Evolutionary conservation across 2,797 vertebrate species (phyloP).

Genomic region (Scolopax bukidnonensis): DNA sequence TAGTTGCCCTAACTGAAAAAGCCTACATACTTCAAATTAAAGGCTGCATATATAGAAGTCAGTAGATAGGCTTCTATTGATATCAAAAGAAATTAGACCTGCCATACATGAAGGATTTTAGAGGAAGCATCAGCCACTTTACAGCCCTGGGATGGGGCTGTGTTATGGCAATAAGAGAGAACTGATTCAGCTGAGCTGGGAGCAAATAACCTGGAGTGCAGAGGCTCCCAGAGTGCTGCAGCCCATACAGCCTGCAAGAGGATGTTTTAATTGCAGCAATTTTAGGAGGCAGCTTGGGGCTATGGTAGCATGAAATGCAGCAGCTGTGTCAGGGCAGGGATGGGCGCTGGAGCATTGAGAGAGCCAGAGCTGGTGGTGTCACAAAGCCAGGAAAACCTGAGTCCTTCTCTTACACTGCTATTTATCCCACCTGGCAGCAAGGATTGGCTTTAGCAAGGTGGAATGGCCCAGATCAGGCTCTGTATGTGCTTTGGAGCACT

Average conservation of each 20-base stretch:
- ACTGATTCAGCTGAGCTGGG: background rate
- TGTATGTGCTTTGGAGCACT: fast-evolving
- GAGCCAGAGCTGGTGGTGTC: background rate
- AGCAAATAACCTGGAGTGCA: background rate
- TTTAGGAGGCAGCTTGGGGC: background rate
- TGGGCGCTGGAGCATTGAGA: background rate
- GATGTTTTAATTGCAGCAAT: background rate
- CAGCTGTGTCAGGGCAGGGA: background rate
- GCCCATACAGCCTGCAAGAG: background rate
- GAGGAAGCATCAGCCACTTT: background rate
- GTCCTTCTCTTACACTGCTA: background rate
- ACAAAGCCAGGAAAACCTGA: background rate
- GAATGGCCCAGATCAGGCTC: background rate
- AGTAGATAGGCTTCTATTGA: background rate
- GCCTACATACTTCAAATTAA: no score
- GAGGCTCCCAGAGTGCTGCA: background rate
- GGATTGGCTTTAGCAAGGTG: background rate
- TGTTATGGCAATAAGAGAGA: background rate
- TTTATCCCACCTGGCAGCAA: background rate
- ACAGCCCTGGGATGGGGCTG: background rate
- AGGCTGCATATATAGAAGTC: background rate
- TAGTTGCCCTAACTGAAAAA: background rate
- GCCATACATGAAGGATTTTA: background rate
- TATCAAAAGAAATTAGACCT: background rate
- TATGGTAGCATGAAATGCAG: background rate